phyloP scores from a whole-genome alignment of 2,888 invertebrate species.

The Scelioninae gen. 1 region DNA sequence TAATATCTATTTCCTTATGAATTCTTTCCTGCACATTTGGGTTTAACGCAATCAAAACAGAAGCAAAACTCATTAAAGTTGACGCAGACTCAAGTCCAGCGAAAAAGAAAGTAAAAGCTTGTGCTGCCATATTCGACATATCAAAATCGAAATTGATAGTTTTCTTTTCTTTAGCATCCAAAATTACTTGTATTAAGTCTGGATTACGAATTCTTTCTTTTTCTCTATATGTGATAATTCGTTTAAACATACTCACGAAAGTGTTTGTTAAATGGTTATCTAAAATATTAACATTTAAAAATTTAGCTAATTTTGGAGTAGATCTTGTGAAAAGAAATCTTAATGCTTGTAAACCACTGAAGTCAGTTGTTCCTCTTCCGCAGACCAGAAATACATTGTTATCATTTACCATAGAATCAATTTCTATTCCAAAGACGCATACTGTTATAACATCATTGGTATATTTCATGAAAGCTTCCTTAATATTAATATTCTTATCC shows the following conservation, averaged over 20 bases:
- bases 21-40: neutral
- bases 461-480: constrained; percentile 75
- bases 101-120: constrained; percentile 13
- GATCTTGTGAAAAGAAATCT: constrained; percentile 68
- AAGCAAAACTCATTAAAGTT: constrained; percentile 1
- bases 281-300: constrained; percentile 29
- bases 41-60: neutral
- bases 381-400: constrained; percentile 77
- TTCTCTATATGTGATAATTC: constrained; percentile 72
- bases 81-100: constrained; percentile 7
- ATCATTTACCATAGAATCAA: constrained; percentile 77
- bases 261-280: constrained; percentile 56
- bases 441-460: constrained; percentile 78
- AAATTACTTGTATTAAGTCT: constrained; percentile 80
- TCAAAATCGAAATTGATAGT: neutral
- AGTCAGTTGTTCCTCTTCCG: constrained; percentile 70
- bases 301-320: constrained; percentile 32
- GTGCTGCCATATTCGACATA: neutral
- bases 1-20: constrained; percentile 2
- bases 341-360: constrained; percentile 44
- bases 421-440: constrained; percentile 76
- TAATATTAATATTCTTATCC: constrained; percentile 74
- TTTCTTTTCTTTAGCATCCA: constrained; percentile 81
- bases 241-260: constrained; percentile 70
- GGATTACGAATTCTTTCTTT: constrained; percentile 75